Evolutionary conservation across 2,797 vertebrate genomes (phyloP), one percentile per base, ranked within the genome.

Genomic region (Danio kyathit): DNA sequence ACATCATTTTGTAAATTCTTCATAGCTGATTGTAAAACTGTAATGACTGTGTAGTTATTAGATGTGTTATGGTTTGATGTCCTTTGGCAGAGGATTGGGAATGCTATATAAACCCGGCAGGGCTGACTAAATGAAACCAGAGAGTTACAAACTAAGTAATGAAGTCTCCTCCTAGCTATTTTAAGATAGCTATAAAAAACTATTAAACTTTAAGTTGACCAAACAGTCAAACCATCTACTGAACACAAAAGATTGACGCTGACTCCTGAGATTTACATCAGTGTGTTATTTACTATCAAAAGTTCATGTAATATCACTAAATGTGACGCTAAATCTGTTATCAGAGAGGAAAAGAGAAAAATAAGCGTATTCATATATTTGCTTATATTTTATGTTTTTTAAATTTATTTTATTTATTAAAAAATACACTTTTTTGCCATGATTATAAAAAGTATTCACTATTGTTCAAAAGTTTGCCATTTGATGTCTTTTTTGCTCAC

Each of bases 71-170:
- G 17, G 64, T 66, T 66, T 66, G 54, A 57, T 17, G 57, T 5
- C n/a, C 17, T 57, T 5, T 57, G 5, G 12, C 16, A 11, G 10
- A 17, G 41, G 16, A 17, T 12, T 19, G n/a, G n/a, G 4, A 49
- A 67, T 51, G 21, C 46, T 51, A 29, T 29, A 29, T 49, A 46
- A 12, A 65, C 44, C 11, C 17, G 63, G 41, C 41, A 44, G 43
- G 44, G 63, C n/a, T 46, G 63, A 65, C 41, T n/a, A 65, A 65
- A 48, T 67, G 5, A 65, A 67, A 12, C 63, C 44, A 21, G 7
- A 14, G 2, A 9, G 6, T n/a, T n/a, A n/a, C n/a, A n/a, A n/a
- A n/a, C n/a, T n/a, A n/a, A n/a, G n/a, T n/a, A n/a, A n/a, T n/a
- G n/a, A n/a, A n/a, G n/a, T n/a, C n/a, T n/a, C n/a, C n/a, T n/a